Conservation (phyloP, 2,888 invertebrate species). For the Oscheius sp. region DNA sequence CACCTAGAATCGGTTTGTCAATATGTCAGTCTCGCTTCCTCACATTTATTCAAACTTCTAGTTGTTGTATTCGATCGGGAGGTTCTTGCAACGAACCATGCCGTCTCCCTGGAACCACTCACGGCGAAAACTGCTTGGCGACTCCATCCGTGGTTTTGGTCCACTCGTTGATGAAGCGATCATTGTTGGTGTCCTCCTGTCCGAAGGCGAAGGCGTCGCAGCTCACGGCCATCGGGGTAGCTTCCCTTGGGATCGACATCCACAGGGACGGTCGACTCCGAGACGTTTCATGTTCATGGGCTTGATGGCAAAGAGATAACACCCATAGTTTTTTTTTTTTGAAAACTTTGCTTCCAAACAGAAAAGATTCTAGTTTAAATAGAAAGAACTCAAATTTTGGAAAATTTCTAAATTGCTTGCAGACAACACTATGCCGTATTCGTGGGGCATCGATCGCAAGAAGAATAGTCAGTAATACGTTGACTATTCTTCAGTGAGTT, state of each 20-base stretch:
- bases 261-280: constrained; percentile 24
- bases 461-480: too few species aligned
- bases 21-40: background rate
- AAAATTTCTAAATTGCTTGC: too few species aligned
- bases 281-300: too few species aligned
- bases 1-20: too few species aligned
- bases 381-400: too few species aligned
- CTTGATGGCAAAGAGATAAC: too few species aligned
- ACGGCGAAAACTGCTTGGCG: constrained; percentile 57
- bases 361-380: too few species aligned
- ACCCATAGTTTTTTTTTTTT: too few species aligned
- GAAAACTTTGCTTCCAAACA: too few species aligned
- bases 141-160: constrained; percentile 65
- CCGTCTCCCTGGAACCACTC: constrained; percentile 52
- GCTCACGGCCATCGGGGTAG: constrained; percentile 58
- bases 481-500: too few species aligned
- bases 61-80: constrained; percentile 37
- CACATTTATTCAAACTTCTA: constrained; percentile 7
- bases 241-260: constrained; percentile 63
- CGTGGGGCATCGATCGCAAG: too few species aligned
- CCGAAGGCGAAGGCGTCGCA: constrained; percentile 42
- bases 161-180: constrained; percentile 46
- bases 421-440: too few species aligned
- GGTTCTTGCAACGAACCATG: constrained; percentile 46
- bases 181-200: constrained; percentile 36